Evolutionary conservation across 2,797 vertebrate genomes (phyloP), one percentile per base, ranked within the genome.

Genomic region (Aldrovandia affinis): DNA sequence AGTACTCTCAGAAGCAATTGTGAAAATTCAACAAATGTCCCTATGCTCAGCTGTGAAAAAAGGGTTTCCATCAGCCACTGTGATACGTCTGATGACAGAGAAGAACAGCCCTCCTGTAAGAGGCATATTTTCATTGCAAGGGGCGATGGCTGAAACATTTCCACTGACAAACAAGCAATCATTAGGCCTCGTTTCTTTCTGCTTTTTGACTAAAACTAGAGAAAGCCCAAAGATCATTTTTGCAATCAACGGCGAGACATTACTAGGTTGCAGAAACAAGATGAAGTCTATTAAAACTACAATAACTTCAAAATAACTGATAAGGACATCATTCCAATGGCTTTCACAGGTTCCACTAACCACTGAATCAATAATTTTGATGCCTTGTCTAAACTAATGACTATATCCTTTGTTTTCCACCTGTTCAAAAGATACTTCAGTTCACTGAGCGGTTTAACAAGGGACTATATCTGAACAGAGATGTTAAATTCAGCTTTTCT

Each of bases 391-490:
- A 25, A 59, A 59, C 22, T 59, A 42, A 68, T 68, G 20, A 70
- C 59, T 52, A 68, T 22, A 15, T 65, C 30, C 59, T 68, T 80
- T 80, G 30, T 52, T 65, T 59, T 33, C 78, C 61, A 12, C 9
- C 59, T 39, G 36, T 52, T 70, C 20, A 68, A 79, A 84, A 80
- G 7, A 22, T 25, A 83, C n/a, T n/a, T n/a, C n/a, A n/a, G n/a
- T 79, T 84, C 57, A 47, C 63, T 52, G 39, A 33, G 6, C 22
- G 47, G 39, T 84, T 68, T 80, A 80, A 84, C 39, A 55, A 79
- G 83, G 75, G 61, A 15, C 55, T 78, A 20, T 44, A 78, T 79
- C 57, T 18, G 39, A 22, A 12, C 30, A 65, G 75, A 78, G 30
- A 63, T 36, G 33, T 63, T 54, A 22, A 54, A 80, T 84, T 36